Evolutionary conservation across 2,888 invertebrate genomes (phyloP).

Genomic region (Scaptomyza tumidula): DNA sequence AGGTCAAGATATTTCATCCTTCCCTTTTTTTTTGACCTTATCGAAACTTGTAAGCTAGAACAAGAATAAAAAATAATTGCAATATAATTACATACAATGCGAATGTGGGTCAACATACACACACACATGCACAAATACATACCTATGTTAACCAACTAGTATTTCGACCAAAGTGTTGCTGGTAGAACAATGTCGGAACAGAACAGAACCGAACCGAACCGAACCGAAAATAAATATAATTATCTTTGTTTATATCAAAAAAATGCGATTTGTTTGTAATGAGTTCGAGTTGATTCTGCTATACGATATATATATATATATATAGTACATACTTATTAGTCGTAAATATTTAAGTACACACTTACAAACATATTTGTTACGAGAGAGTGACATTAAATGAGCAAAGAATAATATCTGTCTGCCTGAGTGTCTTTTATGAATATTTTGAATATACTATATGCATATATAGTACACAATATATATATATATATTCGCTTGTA

Average conservation of each 20-base stretch:
- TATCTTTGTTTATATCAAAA: conserved; percentile 1
- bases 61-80: conserved; percentile 50
- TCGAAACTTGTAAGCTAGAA: conserved; percentile 23
- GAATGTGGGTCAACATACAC: conserved; percentile 59
- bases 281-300: background rate
- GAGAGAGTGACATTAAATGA: conserved; percentile 24
- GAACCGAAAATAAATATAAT: background rate
- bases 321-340: conserved; percentile 10
- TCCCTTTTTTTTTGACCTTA: conserved; percentile 26
- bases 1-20: conserved; percentile 37
- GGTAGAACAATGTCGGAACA: conserved; percentile 15
- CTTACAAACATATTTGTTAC: conserved; percentile 4
- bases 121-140: background rate
- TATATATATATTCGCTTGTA: conserved; percentile 18
- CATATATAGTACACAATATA: conserved; percentile 13
- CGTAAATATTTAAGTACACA: conserved; percentile 8
- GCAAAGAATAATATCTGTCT: conserved; percentile 7
- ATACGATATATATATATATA: no score
- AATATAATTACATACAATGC: conserved; percentile 60
- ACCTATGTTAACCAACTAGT: conserved; percentile 24
- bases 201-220: conserved; percentile 20
- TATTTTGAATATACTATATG: background rate
- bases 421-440: background rate
- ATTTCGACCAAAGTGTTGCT: conserved; percentile 14
- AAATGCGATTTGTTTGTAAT: background rate